Percentiles rank a stretch among this genome's conserved stretches.
Evolutionary conservation across 2,797 vertebrate species (phyloP).

Genomic region (Melanitta fusca): DNA sequence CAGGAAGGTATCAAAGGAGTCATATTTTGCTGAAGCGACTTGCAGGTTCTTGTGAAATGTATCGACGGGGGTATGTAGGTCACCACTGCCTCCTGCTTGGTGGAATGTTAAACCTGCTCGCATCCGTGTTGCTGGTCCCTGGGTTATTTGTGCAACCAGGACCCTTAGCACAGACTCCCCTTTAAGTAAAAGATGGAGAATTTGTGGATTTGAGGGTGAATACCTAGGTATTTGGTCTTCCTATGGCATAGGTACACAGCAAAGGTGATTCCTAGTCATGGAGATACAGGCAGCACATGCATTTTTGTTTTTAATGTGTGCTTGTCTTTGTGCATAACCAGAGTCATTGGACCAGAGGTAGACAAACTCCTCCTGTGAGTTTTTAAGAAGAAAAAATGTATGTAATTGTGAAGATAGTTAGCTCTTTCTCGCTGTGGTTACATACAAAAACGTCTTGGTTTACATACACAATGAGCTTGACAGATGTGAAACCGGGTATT

Average conservation of each 20-base stretch:
- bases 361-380: background rate
- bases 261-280: background rate
- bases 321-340: background rate
- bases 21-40: constrained; percentile 45
- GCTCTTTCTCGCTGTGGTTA: background rate
- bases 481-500: background rate
- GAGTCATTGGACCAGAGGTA: background rate
- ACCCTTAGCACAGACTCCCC: background rate
- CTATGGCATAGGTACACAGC: background rate
- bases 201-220: background rate
- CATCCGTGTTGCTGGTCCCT: rapidly evolving
- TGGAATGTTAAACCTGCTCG: constrained; percentile 2
- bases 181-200: background rate
- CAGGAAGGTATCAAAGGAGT: constrained; percentile 61
- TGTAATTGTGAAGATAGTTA: background rate
- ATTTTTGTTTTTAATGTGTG: background rate
- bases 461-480: background rate
- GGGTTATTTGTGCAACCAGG: background rate
- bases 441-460: background rate
- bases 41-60: constrained; percentile 41
- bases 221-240: background rate
- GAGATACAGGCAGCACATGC: rapidly evolving
- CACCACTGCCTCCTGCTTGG: constrained; percentile 21
- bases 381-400: background rate
- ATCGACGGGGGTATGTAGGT: constrained; percentile 31